Base-by-base conservation (phyloP, 2,797 vertebrate genomes). In the Alauda arvensis region DNA sequence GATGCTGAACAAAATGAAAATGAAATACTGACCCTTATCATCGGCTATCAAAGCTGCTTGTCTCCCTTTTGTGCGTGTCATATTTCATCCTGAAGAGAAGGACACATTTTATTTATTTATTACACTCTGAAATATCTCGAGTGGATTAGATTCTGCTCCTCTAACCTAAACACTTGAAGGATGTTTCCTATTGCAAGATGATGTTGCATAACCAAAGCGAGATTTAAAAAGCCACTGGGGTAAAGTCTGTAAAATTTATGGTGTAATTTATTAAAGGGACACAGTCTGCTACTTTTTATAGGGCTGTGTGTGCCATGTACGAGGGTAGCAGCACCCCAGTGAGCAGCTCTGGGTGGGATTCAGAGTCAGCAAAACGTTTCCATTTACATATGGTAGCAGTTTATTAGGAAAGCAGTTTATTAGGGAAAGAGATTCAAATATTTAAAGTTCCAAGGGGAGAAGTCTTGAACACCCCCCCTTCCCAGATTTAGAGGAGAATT, bases 231-330 rank as follows among this genome's bases (percentile, higher is more conserved):
- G 88, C 67, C 90, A 55, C 70, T 7, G 74, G 82, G 85, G 92
- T 45, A 77, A 94, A 78, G 88, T 67, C 85, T 85, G 90, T 89
- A 95, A 95, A 94, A 93, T 93, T 92, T 91, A 88, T 82, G 85
- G 90, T 65, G 85, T 51, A 81, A 91, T 88, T 94, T 89, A 89
- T 93, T 94, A 91, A 91, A 90, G 76, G 85, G 91, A 81, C 87
- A 87, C 71, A 88, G 88, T 89, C 90, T 89, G 88, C 85, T 94
- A 83, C 88, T 79, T 91, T 94, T 95, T 91, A 93, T 48, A n/a
- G 87, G 0, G 0, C 46, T 61, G 77, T 28, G 19, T 81, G 85
- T 76, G 72, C 48, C 9, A 0, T 55, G 81, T 34, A 76, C 63
- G 10, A 68, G 88, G 70, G 87, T 5, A 90, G 88, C 82, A 76